Evolutionary conservation across 2,113 vertebrate genomes (phyloP).

Genomic region (Xenopus tropicalis): DNA sequence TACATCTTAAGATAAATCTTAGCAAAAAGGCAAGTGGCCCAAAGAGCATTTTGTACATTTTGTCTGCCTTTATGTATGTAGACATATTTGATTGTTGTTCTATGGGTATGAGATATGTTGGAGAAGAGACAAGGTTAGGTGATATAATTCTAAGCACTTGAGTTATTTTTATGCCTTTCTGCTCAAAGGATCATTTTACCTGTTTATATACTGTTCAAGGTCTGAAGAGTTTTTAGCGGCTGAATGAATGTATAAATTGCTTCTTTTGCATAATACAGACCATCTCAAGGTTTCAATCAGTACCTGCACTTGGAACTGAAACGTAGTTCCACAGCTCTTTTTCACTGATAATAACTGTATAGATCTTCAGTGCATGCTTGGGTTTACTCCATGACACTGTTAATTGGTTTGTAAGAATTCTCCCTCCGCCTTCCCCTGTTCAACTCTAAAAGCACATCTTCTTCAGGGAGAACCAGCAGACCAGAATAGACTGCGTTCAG

Average conservation of each 20-base stretch:
- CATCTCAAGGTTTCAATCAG: not conserved
- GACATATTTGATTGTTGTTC: slow-evolving; percentile 27
- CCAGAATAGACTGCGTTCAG: not conserved
- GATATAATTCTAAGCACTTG: slow-evolving; percentile 23
- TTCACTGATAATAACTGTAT: not conserved
- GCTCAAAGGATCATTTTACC: slow-evolving; percentile 28
- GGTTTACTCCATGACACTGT: not conserved
- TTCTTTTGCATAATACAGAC: slow-evolving; percentile 4
- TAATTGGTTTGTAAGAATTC: not conserved
- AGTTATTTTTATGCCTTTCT: slow-evolving; percentile 20
- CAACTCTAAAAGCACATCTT: not conserved
- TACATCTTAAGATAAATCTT: too few relatives aligned
- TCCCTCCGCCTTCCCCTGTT: not conserved
- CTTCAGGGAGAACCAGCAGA: not conserved
- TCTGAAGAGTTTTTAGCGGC: not conserved
- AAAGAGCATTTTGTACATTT: too few relatives aligned
- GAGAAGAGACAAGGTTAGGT: slow-evolving; percentile 15
- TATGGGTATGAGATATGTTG: slow-evolving; percentile 8
- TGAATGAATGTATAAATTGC: not conserved
- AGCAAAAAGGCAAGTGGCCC: too few relatives aligned
- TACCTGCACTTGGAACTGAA: not conserved
- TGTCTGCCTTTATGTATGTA: slow-evolving; percentile 5
- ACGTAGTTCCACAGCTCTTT: not conserved
- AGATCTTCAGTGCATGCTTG: not conserved
- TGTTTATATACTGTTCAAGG: slow-evolving; percentile 35